These are phyloP conservation scores for Eurystomus glaucurus DNA, from an alignment of 2,797 vertebrate genomes.

Conservation along the genomic window DNA sequence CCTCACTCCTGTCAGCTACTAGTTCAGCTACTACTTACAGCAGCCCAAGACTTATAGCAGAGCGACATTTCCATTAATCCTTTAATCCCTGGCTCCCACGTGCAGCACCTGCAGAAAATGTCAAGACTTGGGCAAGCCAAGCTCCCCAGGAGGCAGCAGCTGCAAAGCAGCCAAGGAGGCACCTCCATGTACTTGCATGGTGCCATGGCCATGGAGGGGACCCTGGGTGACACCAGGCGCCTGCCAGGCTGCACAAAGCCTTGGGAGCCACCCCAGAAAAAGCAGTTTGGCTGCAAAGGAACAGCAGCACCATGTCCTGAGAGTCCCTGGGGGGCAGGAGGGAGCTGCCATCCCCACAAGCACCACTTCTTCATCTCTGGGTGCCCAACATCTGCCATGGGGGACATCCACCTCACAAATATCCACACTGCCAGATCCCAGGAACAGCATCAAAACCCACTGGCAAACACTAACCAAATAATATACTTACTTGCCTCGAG, in stretches of 20 bases:
- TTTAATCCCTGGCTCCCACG: not conserved
- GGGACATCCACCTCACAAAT: not conserved
- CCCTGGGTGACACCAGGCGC: not conserved
- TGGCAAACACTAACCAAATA: constrained; percentile 15
- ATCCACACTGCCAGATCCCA: not conserved
- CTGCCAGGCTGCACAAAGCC: not conserved
- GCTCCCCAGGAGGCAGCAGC: not conserved
- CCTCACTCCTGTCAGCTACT: not conserved
- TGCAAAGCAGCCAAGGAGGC: not conserved
- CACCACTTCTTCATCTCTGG: not conserved
- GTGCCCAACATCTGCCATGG: fast-evolving
- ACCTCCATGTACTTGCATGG: fast-evolving
- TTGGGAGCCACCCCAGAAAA: not conserved
- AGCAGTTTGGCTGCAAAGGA: not conserved
- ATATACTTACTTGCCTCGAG: constrained; percentile 27
- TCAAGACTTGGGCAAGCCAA: not conserved
- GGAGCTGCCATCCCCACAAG: not conserved
- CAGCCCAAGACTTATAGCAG: not conserved
- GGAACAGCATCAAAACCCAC: not conserved
- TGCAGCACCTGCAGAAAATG: not conserved
- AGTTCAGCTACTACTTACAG: not conserved
- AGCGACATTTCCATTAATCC: constrained; percentile 34
- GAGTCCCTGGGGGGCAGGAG: not conserved
- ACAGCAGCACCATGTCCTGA: fast-evolving
- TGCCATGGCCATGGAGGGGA: not conserved